Percentiles rank a stretch among this genome's conserved stretches.
Conservation (phyloP, 2,797 vertebrate species). For the Todus mexicanus region DNA sequence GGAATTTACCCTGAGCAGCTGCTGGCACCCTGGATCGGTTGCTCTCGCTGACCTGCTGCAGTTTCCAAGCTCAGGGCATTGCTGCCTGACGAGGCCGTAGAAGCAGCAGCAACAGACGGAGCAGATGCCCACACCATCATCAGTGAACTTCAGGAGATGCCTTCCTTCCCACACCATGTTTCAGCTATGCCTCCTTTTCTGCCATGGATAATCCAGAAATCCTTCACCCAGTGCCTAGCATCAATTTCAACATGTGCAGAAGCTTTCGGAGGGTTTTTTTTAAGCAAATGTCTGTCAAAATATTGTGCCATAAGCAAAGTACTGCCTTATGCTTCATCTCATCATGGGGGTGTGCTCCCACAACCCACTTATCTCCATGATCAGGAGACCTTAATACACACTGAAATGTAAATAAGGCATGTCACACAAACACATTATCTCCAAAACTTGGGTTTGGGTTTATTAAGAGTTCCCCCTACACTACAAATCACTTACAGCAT, state of each 20-base stretch:
- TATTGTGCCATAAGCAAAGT: background rate
- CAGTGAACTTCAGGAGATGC: background rate
- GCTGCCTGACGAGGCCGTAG: fast-evolving
- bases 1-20: background rate
- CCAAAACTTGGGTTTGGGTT: background rate
- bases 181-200: background rate
- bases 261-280: background rate
- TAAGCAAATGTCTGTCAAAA: background rate
- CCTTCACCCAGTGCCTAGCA: background rate
- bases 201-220: background rate
- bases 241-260: background rate
- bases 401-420: background rate
- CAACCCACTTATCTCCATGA: background rate
- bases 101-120: fast-evolving
- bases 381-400: background rate
- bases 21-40: background rate
- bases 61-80: background rate
- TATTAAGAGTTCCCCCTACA: background rate
- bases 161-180: background rate
- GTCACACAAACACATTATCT: background rate
- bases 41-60: background rate
- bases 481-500: background rate
- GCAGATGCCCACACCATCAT: background rate
- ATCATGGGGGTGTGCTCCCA: background rate
- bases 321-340: background rate